These are phyloP conservation scores for Stramonita haemastoma DNA, from an alignment of 2,888 invertebrate genomes.

Conservation along the genomic window DNA sequence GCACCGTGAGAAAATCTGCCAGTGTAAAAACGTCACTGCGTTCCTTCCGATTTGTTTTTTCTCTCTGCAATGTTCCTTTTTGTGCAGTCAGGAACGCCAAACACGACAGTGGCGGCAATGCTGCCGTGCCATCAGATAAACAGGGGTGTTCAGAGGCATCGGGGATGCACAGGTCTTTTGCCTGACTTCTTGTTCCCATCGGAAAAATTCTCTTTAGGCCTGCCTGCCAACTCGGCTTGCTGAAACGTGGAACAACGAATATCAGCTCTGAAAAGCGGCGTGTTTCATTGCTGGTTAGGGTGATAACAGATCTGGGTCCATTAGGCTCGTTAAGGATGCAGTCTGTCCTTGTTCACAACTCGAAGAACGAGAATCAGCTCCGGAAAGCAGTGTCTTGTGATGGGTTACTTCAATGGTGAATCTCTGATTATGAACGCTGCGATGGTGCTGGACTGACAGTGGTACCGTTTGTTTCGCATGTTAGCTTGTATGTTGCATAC, in stretches of 20 bases:
- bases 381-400: background rate
- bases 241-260: no score
- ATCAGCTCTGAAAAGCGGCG: no score
- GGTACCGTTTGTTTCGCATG: no score
- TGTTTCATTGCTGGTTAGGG: no score
- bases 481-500: no score
- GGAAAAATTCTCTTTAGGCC: background rate
- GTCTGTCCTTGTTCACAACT: no score
- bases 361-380: no score
- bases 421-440: no score
- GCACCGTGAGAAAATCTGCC: slow-evolving; percentile 24
- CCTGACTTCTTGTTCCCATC: background rate
- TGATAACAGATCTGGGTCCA: no score
- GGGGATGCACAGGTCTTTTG: background rate
- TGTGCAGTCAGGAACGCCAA: background rate
- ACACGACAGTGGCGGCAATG: background rate
- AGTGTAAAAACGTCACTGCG: background rate
- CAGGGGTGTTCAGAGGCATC: background rate
- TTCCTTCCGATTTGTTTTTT: background rate
- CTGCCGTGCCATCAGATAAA: slow-evolving; percentile 1
- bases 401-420: no score
- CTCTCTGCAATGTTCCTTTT: background rate
- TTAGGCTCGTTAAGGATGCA: no score
- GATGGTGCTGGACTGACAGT: no score
- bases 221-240: background rate